Percentiles rank a stretch among this genome's conserved stretches.
Conservation (phyloP, 23 tunicate genomes). For the Trididemnum nubilum region DNA sequence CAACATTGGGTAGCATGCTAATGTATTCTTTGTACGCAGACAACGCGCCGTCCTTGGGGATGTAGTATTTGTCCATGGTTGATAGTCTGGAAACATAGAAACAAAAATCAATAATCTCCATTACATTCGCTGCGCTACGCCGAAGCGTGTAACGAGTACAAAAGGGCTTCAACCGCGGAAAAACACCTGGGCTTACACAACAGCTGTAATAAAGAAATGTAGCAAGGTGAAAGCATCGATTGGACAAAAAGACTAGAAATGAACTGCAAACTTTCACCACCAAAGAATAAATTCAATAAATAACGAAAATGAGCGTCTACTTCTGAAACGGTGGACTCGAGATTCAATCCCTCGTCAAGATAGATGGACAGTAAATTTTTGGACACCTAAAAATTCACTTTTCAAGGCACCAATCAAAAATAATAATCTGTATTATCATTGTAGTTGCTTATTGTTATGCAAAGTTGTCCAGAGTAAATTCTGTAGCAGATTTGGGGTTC, state of each 20-base stretch:
- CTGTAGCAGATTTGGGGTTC: too few relatives aligned
- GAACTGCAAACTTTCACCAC: background rate
- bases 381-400: slow-evolving; percentile 88
- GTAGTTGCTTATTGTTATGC: background rate
- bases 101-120: too few relatives aligned
- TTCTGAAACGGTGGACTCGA: too few relatives aligned
- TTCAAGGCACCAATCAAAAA: background rate
- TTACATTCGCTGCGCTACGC: too few relatives aligned
- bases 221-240: background rate
- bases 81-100: slow-evolving; percentile 71
- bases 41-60: slow-evolving; percentile 92
- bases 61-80: slow-evolving; percentile 93
- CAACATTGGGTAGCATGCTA: slow-evolving; percentile 92
- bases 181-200: too few relatives aligned
- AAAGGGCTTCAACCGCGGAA: too few relatives aligned
- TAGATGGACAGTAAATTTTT: slow-evolving; percentile 96
- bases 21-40: slow-evolving; percentile 93
- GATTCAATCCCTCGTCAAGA: slow-evolving; percentile 99
- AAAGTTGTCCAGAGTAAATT: too few relatives aligned
- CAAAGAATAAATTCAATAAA: too few relatives aligned
- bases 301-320: too few relatives aligned
- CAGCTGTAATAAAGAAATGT: background rate
- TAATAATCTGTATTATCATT: background rate
- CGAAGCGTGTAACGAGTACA: too few relatives aligned
- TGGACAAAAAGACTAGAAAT: background rate